A percentile compares a stretch with the other conserved stretches of the same genome.
phyloP scores from a whole-genome alignment of 2,797 vertebrate genomes.

The Hemibagrus guttatus region DNA sequence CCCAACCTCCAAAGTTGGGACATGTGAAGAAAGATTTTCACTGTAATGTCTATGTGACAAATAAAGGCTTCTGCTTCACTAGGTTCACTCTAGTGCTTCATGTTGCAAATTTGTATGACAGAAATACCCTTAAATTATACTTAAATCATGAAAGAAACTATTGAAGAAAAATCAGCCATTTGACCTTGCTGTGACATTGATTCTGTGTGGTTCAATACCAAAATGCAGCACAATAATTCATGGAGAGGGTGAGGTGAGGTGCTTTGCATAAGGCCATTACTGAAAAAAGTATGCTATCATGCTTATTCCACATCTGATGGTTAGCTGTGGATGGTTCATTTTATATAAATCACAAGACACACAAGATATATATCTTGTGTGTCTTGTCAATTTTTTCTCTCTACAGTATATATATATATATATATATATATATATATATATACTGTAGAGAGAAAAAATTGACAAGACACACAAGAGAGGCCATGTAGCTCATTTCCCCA shows the following conservation, averaged over 20 bases:
- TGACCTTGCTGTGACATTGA: background rate
- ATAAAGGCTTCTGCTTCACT: background rate
- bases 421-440: too few species aligned
- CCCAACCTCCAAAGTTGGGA: too few species aligned
- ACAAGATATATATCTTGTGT: background rate
- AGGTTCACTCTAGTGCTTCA: background rate
- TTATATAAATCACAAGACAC: background rate
- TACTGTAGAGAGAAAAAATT: background rate
- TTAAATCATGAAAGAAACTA: background rate
- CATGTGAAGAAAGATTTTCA: too few species aligned
- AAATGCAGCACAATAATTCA: too few species aligned
- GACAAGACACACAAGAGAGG: background rate
- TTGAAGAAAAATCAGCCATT: background rate
- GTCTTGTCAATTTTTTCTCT: background rate
- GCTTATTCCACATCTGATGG: background rate
- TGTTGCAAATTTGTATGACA: background rate
- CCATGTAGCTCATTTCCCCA: background rate
- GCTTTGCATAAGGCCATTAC: background rate
- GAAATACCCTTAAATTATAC: background rate
- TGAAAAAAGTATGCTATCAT: background rate
- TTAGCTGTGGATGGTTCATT: background rate
- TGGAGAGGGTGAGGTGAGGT: background rate
- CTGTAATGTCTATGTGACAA: too few species aligned
- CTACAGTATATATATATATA: background rate
- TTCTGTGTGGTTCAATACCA: background rate